Percentiles rank a stretch among this genome's conserved stretches.
Conservation (phyloP, 2,888 invertebrate genomes). For the Andrena bucephala region DNA sequence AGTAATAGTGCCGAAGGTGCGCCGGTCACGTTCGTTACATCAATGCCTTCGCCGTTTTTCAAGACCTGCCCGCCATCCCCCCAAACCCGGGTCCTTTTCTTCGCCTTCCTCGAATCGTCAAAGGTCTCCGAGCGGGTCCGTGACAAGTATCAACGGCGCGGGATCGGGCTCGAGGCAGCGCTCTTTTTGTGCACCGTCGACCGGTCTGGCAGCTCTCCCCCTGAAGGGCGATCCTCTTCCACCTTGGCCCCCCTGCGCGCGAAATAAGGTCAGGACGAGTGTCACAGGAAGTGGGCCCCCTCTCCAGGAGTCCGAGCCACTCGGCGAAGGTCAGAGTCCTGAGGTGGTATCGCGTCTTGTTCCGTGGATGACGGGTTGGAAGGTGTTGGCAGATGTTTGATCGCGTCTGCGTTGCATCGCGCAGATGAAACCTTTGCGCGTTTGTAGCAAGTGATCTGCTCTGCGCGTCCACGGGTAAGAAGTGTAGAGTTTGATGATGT, state of each 20-base stretch:
- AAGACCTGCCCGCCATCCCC: constrained; percentile 61
- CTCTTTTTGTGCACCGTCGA: constrained; percentile 36
- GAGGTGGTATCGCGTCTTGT: not conserved
- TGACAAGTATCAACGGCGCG: constrained; percentile 61
- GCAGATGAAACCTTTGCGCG: no score
- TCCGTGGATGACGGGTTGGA: not conserved
- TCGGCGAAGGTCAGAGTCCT: constrained; percentile 13
- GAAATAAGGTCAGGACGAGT: constrained; percentile 56
- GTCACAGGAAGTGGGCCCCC: constrained; percentile 59
- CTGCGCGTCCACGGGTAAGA: not conserved
- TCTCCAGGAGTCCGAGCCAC: not conserved
- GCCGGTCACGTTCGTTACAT: constrained; percentile 81
- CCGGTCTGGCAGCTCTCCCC: constrained; percentile 46
- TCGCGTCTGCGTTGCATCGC: no score
- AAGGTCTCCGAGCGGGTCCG: constrained; percentile 59
- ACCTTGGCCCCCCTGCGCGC: constrained; percentile 26
- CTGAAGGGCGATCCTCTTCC: constrained; percentile 57
- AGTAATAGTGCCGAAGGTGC: constrained; percentile 79
- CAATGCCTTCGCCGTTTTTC: constrained; percentile 76
- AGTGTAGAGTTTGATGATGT: not conserved
- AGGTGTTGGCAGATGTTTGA: not conserved
- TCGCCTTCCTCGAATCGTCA: constrained; percentile 55
- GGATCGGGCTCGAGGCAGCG: constrained; percentile 57
- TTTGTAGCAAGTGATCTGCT: no score
- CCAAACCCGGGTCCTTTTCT: constrained; percentile 53